These are phyloP conservation scores for Harpegnathos saltator DNA, from an alignment of 1,140 invertebrate species.

Conservation along the genomic window DNA sequence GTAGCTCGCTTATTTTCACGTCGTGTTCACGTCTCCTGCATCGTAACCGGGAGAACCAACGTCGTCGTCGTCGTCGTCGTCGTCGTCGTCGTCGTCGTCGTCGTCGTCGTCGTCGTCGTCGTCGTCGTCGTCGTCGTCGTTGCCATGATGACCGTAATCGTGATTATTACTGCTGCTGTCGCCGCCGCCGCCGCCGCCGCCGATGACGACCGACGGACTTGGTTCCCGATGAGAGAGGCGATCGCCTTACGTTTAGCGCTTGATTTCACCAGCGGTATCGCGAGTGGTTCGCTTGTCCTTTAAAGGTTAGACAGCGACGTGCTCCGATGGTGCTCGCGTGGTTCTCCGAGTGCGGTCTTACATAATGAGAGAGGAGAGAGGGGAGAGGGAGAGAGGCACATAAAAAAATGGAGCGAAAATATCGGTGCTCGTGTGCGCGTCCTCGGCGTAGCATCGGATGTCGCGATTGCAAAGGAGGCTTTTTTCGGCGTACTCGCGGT, in stretches of 20 bases:
- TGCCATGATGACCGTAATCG: too few relatives aligned
- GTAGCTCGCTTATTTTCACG: too few relatives aligned
- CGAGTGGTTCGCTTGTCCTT: slow-evolving; percentile 69
- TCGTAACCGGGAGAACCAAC: too few relatives aligned
- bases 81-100: too few relatives aligned
- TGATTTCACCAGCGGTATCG: slow-evolving; percentile 45
- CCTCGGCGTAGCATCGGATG: not conserved
- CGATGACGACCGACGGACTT: too few relatives aligned
- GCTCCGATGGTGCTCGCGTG: not conserved
- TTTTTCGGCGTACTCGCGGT: not conserved
- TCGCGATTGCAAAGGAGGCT: not conserved
- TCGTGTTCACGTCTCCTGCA: too few relatives aligned
- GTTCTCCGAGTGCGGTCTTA: slow-evolving; percentile 49
- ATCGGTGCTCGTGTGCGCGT: not conserved
- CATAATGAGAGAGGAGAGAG: slow-evolving; percentile 68
- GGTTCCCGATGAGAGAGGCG: not conserved
- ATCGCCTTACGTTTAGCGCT: not conserved
- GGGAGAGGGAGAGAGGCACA: slow-evolving; percentile 2
- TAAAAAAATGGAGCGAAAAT: not conserved
- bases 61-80: too few relatives aligned
- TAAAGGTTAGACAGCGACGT: slow-evolving; percentile 67
- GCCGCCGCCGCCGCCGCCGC: too few relatives aligned
- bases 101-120: too few relatives aligned
- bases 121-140: too few relatives aligned
- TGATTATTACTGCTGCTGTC: too few relatives aligned